phyloP scores from a whole-genome alignment of 2,797 vertebrate genomes.

The Neosilurus mollespiculum region DNA sequence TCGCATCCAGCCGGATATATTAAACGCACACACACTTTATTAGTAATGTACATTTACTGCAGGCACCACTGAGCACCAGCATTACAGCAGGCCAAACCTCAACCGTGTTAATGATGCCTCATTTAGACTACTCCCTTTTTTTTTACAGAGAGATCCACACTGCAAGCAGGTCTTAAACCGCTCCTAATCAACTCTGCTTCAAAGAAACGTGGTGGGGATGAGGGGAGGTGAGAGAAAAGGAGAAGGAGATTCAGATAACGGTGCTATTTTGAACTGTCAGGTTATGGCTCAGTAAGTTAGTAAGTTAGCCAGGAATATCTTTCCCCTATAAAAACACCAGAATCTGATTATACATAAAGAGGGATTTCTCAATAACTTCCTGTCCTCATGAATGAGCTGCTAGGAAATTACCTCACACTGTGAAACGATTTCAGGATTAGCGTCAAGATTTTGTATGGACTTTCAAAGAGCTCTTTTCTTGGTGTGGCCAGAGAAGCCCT shows the following conservation, averaged over 20 bases:
- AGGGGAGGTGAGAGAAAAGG: background rate
- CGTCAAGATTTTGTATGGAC: background rate
- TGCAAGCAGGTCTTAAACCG: slow-evolving; percentile 72
- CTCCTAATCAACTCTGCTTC: slow-evolving; percentile 72
- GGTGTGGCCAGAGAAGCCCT: background rate
- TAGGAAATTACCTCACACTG: background rate
- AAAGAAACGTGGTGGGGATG: slow-evolving; percentile 45
- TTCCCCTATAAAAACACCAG: background rate
- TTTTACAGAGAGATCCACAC: slow-evolving; percentile 60
- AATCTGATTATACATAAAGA: background rate
- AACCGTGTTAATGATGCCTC: slow-evolving; percentile 69
- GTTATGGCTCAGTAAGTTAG: background rate
- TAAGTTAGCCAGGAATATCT: background rate
- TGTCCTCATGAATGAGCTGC: background rate
- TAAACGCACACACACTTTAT: background rate
- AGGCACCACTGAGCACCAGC: background rate
- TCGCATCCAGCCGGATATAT: background rate
- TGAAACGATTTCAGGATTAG: background rate
- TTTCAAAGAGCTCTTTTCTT: background rate
- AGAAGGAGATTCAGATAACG: background rate
- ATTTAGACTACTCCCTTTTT: slow-evolving; percentile 60
- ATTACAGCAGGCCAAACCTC: background rate
- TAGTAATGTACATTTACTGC: background rate
- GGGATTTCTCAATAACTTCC: background rate
- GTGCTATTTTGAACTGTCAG: too few relatives aligned